Evolutionary conservation across 2,113 vertebrate genomes (phyloP), one percentile per base, ranked within the genome.

Genomic region (Dascyllus trimaculatus): DNA sequence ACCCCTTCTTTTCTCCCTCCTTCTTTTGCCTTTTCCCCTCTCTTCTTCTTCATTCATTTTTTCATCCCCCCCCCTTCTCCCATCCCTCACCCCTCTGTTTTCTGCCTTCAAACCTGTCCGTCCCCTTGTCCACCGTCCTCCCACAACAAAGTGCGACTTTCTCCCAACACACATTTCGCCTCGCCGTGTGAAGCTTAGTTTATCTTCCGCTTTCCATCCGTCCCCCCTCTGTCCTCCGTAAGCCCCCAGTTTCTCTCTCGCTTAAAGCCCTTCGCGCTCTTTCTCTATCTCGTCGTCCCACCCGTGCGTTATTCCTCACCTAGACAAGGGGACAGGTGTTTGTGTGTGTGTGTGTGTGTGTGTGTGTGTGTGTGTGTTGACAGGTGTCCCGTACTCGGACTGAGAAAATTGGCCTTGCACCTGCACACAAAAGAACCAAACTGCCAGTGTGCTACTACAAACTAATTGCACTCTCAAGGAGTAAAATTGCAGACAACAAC

Each of bases 161-260:
- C 70, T 58, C 68, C 78, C 54, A 22, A 29, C 71, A 59, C 71
- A 67, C 52, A 14, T 89, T 90, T 73, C 51, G 77, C 80, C 85
- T 85, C 13, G 77, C 85, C 60, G 83, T 85, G 74, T 85, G 83
- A 84, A 85, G 90, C 90, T 86, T 81, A 81, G 82, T 91, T 92
- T 90, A 91, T 91, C 91, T 88, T 3, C 80, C 65, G 68, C 87
- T 76, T 64, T 71, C 81, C 91, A 88, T 67, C 79, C 80, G 53
- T 82, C 78, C 85, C 81, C 77, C 71, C 76, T 74, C 87, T 71
- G 78, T 87, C 73, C 85, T 59, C 71, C 51, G 1, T 87, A 89
- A 92, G 82, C 85, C 81, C 84, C 4, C n/a, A n/a, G 24, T 77
- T 81, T 83, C 76, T 76, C 70, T 76, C 72, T 60, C 73, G 82